Percentiles rank a stretch among this genome's conserved stretches.
These are phyloP conservation scores for Manacus vitellinus DNA, from an alignment of 2,113 vertebrate genomes.

Conservation along the genomic window DNA sequence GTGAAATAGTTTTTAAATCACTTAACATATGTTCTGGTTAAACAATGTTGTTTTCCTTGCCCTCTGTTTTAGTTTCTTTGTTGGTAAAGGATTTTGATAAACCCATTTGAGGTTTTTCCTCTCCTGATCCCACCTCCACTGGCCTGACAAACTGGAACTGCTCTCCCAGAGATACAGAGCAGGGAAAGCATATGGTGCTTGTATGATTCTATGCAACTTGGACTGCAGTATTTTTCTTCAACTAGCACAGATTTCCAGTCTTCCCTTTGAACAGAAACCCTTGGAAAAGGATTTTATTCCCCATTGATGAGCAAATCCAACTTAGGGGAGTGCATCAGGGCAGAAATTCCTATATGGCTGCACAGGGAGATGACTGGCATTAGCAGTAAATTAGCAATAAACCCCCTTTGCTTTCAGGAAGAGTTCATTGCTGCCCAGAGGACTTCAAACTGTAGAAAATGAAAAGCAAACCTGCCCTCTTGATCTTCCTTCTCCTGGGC, in stretches of 20 bases:
- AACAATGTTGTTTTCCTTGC: background rate
- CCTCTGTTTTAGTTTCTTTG: conserved; percentile 28
- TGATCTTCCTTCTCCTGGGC: background rate
- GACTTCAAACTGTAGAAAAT: background rate
- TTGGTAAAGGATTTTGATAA: conserved; percentile 24
- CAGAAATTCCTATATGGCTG: background rate
- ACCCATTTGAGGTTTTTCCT: background rate
- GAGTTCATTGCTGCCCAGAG: background rate
- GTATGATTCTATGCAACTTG: background rate
- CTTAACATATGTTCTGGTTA: background rate
- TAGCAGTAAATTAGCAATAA: background rate
- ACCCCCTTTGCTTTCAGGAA: background rate
- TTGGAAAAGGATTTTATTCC: background rate
- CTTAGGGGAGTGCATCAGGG: background rate
- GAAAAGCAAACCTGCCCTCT: too few relatives aligned
- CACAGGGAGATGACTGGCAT: background rate
- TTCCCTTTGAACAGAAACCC: background rate
- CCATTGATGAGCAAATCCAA: background rate
- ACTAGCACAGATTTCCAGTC: background rate
- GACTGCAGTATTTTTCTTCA: background rate
- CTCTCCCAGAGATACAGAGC: background rate
- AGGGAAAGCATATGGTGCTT: background rate
- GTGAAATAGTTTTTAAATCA: background rate
- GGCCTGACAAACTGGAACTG: background rate
- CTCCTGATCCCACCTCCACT: background rate